A percentile compares a stretch with the other conserved stretches of the same genome.
Evolutionary conservation across 2,888 invertebrate genomes (phyloP).

Genomic region (Harpagoxenus sublaevis): DNA sequence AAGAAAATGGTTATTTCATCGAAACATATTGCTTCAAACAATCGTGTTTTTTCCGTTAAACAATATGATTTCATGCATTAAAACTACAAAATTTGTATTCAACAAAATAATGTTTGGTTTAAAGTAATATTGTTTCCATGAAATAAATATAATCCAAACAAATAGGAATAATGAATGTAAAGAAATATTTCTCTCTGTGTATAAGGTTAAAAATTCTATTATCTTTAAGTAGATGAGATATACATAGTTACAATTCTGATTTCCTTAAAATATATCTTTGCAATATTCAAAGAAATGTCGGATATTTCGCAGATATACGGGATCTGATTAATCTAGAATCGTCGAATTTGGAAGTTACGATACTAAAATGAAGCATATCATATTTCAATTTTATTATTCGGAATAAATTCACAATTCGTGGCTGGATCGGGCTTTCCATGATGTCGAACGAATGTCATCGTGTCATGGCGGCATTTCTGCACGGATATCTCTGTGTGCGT

Average conservation of each 20-base stretch:
- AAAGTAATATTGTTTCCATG: too few species aligned
- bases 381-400: conserved; percentile 8
- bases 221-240: not conserved
- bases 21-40: too few species aligned
- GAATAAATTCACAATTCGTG: conserved; percentile 60
- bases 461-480: conserved; percentile 21
- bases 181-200: too few species aligned
- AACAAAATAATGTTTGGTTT: too few species aligned
- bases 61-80: too few species aligned
- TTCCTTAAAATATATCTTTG: not conserved
- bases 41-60: too few species aligned
- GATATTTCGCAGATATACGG: not conserved
- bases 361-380: not conserved
- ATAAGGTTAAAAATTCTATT: not conserved
- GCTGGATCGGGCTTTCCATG: conserved; percentile 71
- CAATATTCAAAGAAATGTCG: not conserved
- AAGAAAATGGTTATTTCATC: too few species aligned
- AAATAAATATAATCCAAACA: too few species aligned
- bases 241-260: not conserved
- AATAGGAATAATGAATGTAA: too few species aligned
- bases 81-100: too few species aligned
- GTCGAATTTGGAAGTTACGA: not conserved
- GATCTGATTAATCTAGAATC: not conserved
- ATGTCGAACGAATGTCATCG: conserved; percentile 57
- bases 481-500: not conserved